These are phyloP conservation scores for Drosophila willistoni DNA, from an alignment of 1,140 invertebrate genomes.

Conservation along the genomic window DNA sequence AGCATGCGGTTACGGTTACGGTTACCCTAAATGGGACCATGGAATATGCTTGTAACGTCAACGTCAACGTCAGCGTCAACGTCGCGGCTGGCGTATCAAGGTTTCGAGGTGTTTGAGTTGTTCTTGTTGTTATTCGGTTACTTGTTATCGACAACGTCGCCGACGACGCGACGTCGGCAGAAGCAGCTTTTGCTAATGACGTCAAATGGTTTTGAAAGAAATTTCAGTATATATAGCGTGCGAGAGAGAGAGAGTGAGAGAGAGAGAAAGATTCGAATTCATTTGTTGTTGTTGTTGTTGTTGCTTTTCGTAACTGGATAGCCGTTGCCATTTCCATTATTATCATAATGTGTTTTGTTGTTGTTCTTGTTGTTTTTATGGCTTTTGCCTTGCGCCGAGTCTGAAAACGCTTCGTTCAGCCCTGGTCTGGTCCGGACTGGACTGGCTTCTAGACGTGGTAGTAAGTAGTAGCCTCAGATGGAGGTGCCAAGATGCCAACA, in stretches of 20 bases:
- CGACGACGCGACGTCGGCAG: slow-evolving; percentile 28
- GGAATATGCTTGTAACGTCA: background rate
- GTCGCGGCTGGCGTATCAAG: slow-evolving; percentile 34
- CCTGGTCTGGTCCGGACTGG: slow-evolving; percentile 26
- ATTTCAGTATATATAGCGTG: slow-evolving; percentile 26
- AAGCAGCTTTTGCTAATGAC: slow-evolving; percentile 70
- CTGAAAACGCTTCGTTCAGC: slow-evolving; percentile 1
- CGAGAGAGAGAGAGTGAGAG: no score
- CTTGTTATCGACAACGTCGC: slow-evolving; percentile 56
- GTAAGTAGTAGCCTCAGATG: slow-evolving; percentile 57
- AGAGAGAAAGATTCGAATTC: background rate
- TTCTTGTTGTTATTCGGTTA: background rate
- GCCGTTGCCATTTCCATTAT: slow-evolving; percentile 73
- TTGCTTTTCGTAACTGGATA: slow-evolving; percentile 49
- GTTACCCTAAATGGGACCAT: slow-evolving; percentile 20
- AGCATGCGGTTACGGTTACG: slow-evolving; percentile 11
- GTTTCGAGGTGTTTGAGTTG: slow-evolving; percentile 26
- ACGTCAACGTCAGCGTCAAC: slow-evolving; percentile 15
- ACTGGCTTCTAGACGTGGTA: slow-evolving; percentile 23
- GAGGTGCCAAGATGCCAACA: slow-evolving; percentile 74
- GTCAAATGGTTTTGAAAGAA: slow-evolving; percentile 69
- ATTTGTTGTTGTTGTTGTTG: slow-evolving; percentile 37
- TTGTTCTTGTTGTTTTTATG: slow-evolving; percentile 45
- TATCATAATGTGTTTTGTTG: slow-evolving; percentile 69
- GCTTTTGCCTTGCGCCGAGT: slow-evolving; percentile 50